These are phyloP conservation scores for Astyanax mexicanus DNA, from an alignment of 2,797 vertebrate species.

Conservation along the genomic window DNA sequence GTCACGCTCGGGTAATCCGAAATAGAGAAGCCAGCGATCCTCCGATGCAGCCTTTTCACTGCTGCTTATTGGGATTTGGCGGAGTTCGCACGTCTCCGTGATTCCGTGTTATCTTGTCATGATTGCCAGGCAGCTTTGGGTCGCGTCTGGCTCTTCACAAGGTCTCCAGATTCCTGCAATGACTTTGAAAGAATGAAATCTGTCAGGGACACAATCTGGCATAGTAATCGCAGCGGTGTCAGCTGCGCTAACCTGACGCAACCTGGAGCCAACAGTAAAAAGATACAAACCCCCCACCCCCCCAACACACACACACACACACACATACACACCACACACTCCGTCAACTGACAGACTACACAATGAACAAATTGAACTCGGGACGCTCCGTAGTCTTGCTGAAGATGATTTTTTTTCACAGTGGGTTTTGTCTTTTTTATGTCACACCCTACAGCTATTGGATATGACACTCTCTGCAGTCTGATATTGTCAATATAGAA, in stretches of 20 bases:
- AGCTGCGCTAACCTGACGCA: constrained; percentile 15
- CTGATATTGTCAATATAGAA: background rate
- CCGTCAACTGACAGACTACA: background rate
- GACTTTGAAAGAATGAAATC: constrained; percentile 20
- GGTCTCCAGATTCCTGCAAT: background rate
- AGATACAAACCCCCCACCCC: background rate
- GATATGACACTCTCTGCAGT: background rate
- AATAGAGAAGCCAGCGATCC: constrained; percentile 1
- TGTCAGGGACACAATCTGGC: constrained; percentile 9
- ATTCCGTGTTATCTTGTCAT: constrained; percentile 22
- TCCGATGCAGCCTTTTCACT: background rate
- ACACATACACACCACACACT: background rate
- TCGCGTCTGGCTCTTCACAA: constrained; percentile 1
- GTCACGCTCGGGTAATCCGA: constrained; percentile 21
- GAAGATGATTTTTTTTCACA: background rate
- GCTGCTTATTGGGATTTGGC: constrained; percentile 34
- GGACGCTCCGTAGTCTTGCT: background rate
- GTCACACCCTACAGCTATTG: background rate
- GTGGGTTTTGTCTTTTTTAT: background rate
- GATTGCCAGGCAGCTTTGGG: constrained; percentile 30
- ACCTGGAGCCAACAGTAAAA: constrained; percentile 3
- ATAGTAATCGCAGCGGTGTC: background rate
- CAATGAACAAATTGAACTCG: background rate
- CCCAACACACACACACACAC: too few relatives aligned
- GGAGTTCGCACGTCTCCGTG: constrained; percentile 17